phyloP scores from a whole-genome alignment of 2,888 invertebrate species.

The Erynnis tages region DNA sequence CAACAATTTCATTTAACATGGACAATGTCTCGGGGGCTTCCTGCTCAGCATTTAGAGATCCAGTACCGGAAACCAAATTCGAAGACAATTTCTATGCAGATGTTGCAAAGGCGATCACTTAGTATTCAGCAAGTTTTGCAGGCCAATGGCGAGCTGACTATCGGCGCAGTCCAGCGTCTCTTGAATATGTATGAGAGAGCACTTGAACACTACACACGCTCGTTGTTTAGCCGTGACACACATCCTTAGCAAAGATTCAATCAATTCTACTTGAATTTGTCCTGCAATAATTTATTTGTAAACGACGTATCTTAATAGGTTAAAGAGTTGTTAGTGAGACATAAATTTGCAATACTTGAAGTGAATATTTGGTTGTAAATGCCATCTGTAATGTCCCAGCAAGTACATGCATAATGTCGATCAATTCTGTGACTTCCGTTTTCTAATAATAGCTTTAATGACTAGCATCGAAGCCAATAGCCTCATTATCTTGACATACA shows the following conservation, averaged over 20 bases:
- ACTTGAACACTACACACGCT: slow-evolving; percentile 57
- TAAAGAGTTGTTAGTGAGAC: no score
- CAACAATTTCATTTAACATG: background rate
- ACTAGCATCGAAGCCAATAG: slow-evolving; percentile 44
- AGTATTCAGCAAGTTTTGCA: slow-evolving; percentile 69
- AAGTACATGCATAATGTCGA: no score
- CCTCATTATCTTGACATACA: slow-evolving; percentile 41
- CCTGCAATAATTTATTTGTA: slow-evolving; percentile 23
- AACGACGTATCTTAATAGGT: no score
- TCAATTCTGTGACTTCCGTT: no score
- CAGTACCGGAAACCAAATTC: slow-evolving; percentile 60
- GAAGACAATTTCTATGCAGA: slow-evolving; percentile 67
- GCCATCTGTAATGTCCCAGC: no score
- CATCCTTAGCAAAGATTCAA: slow-evolving; percentile 51
- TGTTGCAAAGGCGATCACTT: slow-evolving; percentile 59
- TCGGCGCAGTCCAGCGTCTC: slow-evolving; percentile 53
- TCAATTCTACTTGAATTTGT: slow-evolving; percentile 38
- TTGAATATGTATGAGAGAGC: slow-evolving; percentile 72
- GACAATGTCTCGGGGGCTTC: slow-evolving; percentile 37
- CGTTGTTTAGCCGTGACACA: slow-evolving; percentile 70
- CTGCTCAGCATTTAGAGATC: slow-evolving; percentile 41
- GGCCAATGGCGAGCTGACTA: slow-evolving; percentile 62
- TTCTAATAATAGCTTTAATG: background rate
- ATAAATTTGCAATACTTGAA: no score
- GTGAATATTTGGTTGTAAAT: no score